A percentile compares a stretch with the other conserved stretches of the same genome.
Evolutionary conservation across 2,888 invertebrate species (phyloP).

Genomic region (Drosophila stalkeri): DNA sequence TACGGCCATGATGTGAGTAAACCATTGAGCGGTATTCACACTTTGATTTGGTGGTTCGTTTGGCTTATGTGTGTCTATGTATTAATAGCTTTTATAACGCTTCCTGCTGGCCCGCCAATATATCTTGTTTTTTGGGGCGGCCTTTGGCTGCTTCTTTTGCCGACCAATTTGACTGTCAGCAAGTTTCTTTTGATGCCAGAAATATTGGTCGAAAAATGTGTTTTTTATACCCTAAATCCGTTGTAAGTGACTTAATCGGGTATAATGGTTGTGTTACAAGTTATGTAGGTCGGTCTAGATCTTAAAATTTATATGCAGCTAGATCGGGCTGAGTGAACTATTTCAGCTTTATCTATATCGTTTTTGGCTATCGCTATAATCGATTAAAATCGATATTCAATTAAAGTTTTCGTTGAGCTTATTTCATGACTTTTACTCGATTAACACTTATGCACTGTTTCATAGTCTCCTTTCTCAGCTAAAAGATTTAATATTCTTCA

Average conservation of each 20-base stretch:
- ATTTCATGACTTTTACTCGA: neutral
- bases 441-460: no score
- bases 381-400: neutral
- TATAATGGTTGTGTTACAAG: neutral
- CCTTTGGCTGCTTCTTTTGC: constrained; percentile 22
- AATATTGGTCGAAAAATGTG: constrained; percentile 52
- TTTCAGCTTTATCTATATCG: neutral
- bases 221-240: constrained; percentile 9
- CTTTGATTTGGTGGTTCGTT: constrained; percentile 63
- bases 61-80: constrained; percentile 36
- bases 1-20: constrained; percentile 53
- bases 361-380: neutral
- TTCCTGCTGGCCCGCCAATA: constrained; percentile 58
- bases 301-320: neutral
- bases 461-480: no score
- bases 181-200: constrained; percentile 55
- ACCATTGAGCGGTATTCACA: constrained; percentile 63
- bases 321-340: neutral
- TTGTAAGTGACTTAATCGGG: neutral
- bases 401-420: neutral
- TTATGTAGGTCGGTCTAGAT: neutral
- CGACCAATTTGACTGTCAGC: constrained; percentile 75
- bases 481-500: no score
- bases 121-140: constrained; percentile 38
- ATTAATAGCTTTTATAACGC: constrained; percentile 78